Conservation (phyloP, 2,797 vertebrate genomes). For the Clarias platycephalus region DNA sequence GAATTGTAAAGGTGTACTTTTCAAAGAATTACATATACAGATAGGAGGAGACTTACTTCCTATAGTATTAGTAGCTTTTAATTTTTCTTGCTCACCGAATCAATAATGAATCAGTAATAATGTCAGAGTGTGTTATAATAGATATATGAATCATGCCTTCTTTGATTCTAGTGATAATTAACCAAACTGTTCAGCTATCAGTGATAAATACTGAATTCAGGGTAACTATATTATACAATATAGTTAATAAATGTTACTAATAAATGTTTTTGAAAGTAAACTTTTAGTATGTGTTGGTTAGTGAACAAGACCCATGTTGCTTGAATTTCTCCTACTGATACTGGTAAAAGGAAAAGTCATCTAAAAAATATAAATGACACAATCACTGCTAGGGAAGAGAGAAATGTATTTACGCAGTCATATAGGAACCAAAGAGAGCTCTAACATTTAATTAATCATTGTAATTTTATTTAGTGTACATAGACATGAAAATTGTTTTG, state of each 20-base stretch:
- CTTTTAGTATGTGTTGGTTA: not conserved
- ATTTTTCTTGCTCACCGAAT: not conserved
- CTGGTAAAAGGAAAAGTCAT: too few species aligned
- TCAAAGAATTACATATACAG: not conserved
- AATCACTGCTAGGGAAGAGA: not conserved
- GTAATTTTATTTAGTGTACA: not conserved
- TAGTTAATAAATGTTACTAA: not conserved
- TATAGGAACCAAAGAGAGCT: not conserved
- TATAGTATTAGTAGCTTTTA: not conserved
- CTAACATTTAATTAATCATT: slow-evolving; percentile 6
- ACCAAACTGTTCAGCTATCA: not conserved
- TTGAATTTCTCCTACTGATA: not conserved
- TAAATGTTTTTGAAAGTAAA: not conserved
- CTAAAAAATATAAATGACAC: not conserved
- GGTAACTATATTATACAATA: not conserved
- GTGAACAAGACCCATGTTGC: not conserved
- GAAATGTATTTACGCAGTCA: not conserved
- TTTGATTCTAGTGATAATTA: not conserved
- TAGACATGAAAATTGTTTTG: not conserved
- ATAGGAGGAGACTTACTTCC: not conserved
- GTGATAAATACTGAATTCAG: not conserved
- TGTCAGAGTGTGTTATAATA: not conserved
- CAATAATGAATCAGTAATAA: not conserved
- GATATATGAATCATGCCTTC: not conserved
- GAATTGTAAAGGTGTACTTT: not conserved